Evolutionary conservation across 2,888 invertebrate genomes (phyloP).

Genomic region (Cerastis rubricosa): DNA sequence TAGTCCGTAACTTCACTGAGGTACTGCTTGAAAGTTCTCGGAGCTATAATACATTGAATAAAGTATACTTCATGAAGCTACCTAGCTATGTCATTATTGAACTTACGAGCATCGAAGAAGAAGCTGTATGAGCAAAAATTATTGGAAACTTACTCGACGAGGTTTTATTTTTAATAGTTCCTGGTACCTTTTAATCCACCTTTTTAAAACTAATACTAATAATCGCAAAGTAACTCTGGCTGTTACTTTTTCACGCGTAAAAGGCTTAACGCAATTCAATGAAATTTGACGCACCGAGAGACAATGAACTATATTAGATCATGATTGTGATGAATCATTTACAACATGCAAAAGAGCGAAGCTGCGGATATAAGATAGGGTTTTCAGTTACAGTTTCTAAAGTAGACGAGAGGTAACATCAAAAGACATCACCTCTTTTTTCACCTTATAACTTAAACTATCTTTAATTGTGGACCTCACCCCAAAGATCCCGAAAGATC

Average conservation of each 20-base stretch:
- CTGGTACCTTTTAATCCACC: neutral
- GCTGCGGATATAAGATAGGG: neutral
- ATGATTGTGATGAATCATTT: neutral
- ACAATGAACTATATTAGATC: neutral
- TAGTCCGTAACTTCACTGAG: conserved; percentile 36
- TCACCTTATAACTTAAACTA: neutral
- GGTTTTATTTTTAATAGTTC: neutral
- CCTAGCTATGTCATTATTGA: too few relatives aligned
- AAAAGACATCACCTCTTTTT: neutral
- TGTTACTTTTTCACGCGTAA: neutral
- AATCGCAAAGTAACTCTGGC: neutral
- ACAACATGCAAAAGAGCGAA: neutral
- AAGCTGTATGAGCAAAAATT: conserved; percentile 10
- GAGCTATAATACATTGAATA: conserved; percentile 42
- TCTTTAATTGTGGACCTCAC: too few relatives aligned
- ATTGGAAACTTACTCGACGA: conserved; percentile 4
- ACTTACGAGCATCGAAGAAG: conserved; percentile 29
- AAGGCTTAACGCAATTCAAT: neutral
- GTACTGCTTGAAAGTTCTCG: conserved; percentile 19
- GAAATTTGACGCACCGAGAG: neutral
- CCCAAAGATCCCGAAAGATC: too few relatives aligned
- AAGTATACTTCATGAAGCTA: conserved; percentile 42
- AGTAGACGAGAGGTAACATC: neutral
- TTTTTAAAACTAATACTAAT: neutral
- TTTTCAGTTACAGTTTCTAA: neutral